Conservation (phyloP, 2,888 invertebrate genomes). For the Ganaspis brasiliensis region DNA sequence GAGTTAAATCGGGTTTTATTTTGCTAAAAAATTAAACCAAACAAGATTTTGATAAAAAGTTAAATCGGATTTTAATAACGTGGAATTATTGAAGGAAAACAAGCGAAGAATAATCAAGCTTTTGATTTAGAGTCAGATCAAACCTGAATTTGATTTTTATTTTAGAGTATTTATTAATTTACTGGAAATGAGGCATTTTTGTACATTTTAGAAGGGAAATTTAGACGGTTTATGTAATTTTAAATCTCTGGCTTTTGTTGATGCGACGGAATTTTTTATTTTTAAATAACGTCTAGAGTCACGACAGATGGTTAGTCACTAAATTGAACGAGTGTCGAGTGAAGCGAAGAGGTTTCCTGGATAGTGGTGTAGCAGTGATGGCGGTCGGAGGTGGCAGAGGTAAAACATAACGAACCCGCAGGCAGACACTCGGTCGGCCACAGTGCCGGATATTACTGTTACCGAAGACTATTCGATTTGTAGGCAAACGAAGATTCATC, state of each 20-base stretch:
- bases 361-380: constrained; percentile 49
- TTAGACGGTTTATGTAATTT: not conserved
- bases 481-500: constrained; percentile 70
- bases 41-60: no score
- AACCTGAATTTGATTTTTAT: no score
- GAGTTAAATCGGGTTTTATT: no score
- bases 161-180: no score
- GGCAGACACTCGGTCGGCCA: constrained; percentile 60
- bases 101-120: no score
- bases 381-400: constrained; percentile 56
- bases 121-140: no score
- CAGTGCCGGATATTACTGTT: constrained; percentile 75
- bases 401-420: constrained; percentile 67
- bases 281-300: not conserved
- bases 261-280: not conserved
- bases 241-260: not conserved
- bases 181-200: no score
- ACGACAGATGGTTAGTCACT: constrained; percentile 51
- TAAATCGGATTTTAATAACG: no score
- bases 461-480: constrained; percentile 76
- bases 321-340: constrained; percentile 63
- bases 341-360: constrained; percentile 55
- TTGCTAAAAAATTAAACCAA: no score
- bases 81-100: no score
- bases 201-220: no score